Base-by-base conservation (phyloP, 2,797 vertebrate genomes). In the Chelon labrosus region DNA sequence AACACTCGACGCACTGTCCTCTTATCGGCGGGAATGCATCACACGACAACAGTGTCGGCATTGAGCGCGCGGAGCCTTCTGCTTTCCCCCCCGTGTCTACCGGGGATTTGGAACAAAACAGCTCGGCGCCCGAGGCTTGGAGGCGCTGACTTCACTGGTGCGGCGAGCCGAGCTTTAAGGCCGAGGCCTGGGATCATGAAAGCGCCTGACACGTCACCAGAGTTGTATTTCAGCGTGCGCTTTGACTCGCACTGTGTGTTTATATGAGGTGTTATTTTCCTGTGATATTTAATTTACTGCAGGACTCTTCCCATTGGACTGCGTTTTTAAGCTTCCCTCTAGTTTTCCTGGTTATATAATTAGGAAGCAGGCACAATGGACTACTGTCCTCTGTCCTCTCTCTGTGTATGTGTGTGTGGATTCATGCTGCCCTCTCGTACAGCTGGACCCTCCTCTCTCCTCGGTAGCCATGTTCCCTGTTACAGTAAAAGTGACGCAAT, bases 401-500 rank as follows among this genome's bases (percentile, higher is more conserved):
- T 63, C 66, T 49, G 56, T 64, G 73, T 76, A 68, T 65, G 67
- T 70, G 37, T 65, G 65, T 65, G 50, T 62, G 59, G 37, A 35
- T 70, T 46, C 59, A 53, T 54, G 59, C 65, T 83, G 83, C 81
- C 59, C 65, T 52, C 67, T 70, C 75, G 72, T 79, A 85, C 86
- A 86, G 83, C 87, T 87, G 80, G 69, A 75, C 82, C 77, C 74
- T 75, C 75, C 75, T 83, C 73, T 83, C 50, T 59, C 79, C 61
- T 59, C 79, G 83, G 77, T 83, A 77, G 88, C 86, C 87, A 87
- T 92, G 88, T 91, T 93, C 83, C 88, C 85, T 87, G 75, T 90
- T 89, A 91, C 93, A 93, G 93, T 92, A 93, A 90, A 91, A 59
- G 79, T 94, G 86, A 94, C 73, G 92, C 93, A 73, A 94, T 93